These are phyloP conservation scores for Sinodicranocentrus sp. DNA, from an alignment of 2,888 invertebrate species.

Conservation along the genomic window DNA sequence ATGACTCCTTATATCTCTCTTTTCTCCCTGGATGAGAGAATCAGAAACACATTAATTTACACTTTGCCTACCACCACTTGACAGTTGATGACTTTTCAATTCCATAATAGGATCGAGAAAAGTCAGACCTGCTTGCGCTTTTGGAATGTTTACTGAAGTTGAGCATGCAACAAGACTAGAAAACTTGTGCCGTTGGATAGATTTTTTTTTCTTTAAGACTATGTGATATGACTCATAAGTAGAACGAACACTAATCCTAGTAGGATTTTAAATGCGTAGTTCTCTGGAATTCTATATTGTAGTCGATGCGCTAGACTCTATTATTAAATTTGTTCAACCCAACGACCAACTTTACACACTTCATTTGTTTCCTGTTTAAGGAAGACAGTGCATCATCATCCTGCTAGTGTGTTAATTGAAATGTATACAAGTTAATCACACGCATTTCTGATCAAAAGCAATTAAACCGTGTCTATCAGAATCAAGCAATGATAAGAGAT, in stretches of 20 bases:
- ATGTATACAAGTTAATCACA: conserved; percentile 5
- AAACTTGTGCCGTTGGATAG: no score
- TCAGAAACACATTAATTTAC: conserved; percentile 3
- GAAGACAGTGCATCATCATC: not conserved
- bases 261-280: no score
- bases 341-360: no score
- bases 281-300: no score
- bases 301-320: no score
- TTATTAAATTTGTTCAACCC: no score
- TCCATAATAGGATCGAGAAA: conserved; percentile 6
- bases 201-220: no score
- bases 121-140: not conserved
- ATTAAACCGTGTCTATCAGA: conserved; percentile 41
- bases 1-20: no score
- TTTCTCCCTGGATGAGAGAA: no score
- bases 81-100: conserved; percentile 3
- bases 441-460: conserved; percentile 25
- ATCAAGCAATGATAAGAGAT: conserved; percentile 8
- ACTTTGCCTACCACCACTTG: not conserved
- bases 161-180: no score
- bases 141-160: not conserved
- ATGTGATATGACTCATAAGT: no score
- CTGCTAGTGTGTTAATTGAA: not conserved
- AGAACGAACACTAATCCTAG: no score
- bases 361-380: not conserved